A percentile compares a stretch with the other conserved stretches of the same genome.
These are phyloP conservation scores for Chaenodraco wilsoni DNA, from an alignment of 2,797 vertebrate genomes.

Conservation along the genomic window DNA sequence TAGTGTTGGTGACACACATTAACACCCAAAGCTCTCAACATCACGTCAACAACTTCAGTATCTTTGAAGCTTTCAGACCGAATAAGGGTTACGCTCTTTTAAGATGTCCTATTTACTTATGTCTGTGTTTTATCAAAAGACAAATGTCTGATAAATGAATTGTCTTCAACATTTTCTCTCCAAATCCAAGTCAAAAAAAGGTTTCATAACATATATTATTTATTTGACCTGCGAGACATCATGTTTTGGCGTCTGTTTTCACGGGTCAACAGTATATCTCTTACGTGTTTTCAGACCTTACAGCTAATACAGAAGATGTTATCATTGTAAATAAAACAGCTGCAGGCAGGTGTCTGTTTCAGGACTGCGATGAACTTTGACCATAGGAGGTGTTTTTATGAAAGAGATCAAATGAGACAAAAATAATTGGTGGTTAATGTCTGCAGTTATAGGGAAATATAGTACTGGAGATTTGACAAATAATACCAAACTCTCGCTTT, in stretches of 20 bases:
- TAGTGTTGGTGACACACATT: too few species aligned
- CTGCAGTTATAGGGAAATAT: neutral
- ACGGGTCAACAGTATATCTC: conserved; percentile 17
- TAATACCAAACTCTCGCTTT: neutral
- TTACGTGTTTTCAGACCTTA: conserved; percentile 24
- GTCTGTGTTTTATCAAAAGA: too few species aligned
- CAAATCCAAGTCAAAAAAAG: neutral
- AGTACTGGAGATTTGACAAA: neutral
- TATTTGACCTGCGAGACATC: neutral
- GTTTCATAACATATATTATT: neutral
- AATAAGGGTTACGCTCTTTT: too few species aligned
- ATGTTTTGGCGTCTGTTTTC: neutral
- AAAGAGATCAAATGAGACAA: neutral
- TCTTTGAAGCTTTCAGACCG: too few species aligned
- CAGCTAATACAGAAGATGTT: conserved; percentile 31
- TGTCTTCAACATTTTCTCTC: too few species aligned
- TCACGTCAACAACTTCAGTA: too few species aligned
- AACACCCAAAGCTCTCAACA: too few species aligned
- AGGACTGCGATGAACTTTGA: neutral
- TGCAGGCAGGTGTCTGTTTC: conserved; percentile 23
- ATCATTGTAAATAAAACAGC: conserved; percentile 13
- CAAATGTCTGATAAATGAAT: too few species aligned
- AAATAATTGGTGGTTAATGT: neutral
- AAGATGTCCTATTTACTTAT: too few species aligned
- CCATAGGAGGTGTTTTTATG: neutral